phyloP scores from a whole-genome alignment of 2,797 vertebrate genomes.

The Myiotriccus ornatus region DNA sequence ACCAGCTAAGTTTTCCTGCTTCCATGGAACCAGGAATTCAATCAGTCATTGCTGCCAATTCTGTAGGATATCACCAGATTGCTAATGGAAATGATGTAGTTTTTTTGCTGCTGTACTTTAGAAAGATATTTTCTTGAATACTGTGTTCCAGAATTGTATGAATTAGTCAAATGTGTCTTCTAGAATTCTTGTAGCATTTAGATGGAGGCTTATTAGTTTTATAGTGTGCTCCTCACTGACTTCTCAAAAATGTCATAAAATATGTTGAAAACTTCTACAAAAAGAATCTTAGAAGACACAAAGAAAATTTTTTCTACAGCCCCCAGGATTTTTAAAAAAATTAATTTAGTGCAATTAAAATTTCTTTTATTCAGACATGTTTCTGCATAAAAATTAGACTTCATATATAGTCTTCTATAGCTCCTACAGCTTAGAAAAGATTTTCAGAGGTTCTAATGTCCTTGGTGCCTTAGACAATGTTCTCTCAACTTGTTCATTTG shows the following conservation, averaged over 20 bases:
- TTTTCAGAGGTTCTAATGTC: neutral
- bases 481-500: neutral
- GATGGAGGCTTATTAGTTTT: neutral
- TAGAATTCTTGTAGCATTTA: neutral
- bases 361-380: neutral
- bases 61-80: neutral
- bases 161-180: constrained; percentile 5
- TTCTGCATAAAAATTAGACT: neutral
- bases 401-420: neutral
- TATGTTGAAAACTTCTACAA: neutral
- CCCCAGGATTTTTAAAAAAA: neutral
- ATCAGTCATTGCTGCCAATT: neutral
- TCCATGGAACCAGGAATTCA: neutral
- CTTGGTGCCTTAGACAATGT: neutral
- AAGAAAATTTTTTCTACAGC: neutral
- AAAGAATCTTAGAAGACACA: neutral
- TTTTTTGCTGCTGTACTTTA: neutral
- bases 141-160: neutral
- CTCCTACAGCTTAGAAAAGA: neutral
- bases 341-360: neutral
- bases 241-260: neutral
- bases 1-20: neutral
- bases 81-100: constrained; percentile 1
- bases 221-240: neutral
- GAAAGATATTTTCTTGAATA: neutral